These are phyloP conservation scores for Drosophila baimaii DNA, from an alignment of 1,140 invertebrate genomes.

Conservation along the genomic window DNA sequence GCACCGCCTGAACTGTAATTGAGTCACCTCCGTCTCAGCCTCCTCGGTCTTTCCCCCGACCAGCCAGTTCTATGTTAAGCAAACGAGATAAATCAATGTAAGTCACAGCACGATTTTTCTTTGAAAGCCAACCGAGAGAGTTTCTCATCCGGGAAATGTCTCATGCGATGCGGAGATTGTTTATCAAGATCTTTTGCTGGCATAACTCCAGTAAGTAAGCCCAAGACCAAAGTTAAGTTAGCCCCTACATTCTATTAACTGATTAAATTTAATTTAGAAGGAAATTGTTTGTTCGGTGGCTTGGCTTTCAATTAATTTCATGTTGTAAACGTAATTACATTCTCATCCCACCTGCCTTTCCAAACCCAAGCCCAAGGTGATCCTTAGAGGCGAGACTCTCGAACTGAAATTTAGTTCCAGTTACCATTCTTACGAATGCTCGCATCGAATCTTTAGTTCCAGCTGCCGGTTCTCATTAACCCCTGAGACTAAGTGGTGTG, in stretches of 20 bases:
- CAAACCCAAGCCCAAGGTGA: slow-evolving; percentile 14
- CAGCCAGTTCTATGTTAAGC: not conserved
- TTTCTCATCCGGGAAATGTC: slow-evolving; percentile 18
- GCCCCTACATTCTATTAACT: too few species aligned
- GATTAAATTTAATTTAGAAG: not conserved
- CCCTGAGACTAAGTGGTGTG: slow-evolving; percentile 24
- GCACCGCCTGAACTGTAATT: slow-evolving; percentile 34
- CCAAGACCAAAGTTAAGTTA: not conserved
- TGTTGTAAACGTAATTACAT: slow-evolving; percentile 16
- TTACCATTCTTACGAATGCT: slow-evolving; percentile 7
- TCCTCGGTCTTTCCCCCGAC: not conserved
- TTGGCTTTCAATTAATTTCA: not conserved
- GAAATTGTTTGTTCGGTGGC: not conserved
- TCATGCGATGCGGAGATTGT: not conserved
- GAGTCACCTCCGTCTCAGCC: slow-evolving; percentile 17
- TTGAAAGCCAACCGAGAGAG: not conserved
- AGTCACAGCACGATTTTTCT: slow-evolving; percentile 20
- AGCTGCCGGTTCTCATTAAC: slow-evolving; percentile 37
- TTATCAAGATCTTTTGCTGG: not conserved
- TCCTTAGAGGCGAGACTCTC: not conserved
- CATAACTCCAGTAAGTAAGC: not conserved
- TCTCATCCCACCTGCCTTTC: not conserved
- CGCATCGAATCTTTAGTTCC: slow-evolving; percentile 6
- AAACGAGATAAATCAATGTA: slow-evolving; percentile 23
- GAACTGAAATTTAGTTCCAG: not conserved